Percentiles rank a stretch among this genome's conserved stretches.
phyloP scores from a whole-genome alignment of 2,797 vertebrate genomes.

The Pangasius krempfi region DNA sequence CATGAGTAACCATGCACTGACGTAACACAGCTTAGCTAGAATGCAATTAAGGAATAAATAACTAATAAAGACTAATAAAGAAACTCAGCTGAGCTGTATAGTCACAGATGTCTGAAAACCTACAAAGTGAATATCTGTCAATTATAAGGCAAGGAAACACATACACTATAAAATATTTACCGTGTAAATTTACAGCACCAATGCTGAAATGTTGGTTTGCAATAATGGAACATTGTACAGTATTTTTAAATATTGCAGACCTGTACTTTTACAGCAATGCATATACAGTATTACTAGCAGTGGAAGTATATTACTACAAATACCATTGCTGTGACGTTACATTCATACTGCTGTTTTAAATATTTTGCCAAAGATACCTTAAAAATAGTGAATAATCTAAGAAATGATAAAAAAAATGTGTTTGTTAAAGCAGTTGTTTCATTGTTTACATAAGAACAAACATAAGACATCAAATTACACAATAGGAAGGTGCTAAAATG shows the following conservation, averaged over 20 bases:
- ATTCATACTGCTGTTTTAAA: too few species aligned
- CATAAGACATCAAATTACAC: neutral
- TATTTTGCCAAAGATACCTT: too few species aligned
- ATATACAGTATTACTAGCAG: neutral
- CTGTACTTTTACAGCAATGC: neutral
- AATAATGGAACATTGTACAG: neutral
- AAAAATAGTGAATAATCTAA: too few species aligned
- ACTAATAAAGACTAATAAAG: constrained; percentile 2
- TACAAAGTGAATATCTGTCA: neutral
- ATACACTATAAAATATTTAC: neutral
- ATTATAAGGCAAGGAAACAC: neutral
- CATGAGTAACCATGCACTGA: constrained; percentile 40
- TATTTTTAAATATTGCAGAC: neutral
- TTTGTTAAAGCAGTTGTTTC: neutral
- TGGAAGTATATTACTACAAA: neutral
- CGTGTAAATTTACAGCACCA: neutral
- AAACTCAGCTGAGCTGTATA: neutral
- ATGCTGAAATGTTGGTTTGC: neutral
- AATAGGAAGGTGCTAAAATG: neutral
- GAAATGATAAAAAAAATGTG: too few species aligned
- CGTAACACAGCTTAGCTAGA: constrained; percentile 5
- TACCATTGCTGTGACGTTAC: too few species aligned
- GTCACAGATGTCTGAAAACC: neutral
- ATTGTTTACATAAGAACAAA: neutral
- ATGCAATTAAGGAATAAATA: neutral